A percentile compares a stretch with the other conserved stretches of the same genome.
Conservation (phyloP, 2,113 vertebrate genomes). For the Cromileptes altivelis region DNA sequence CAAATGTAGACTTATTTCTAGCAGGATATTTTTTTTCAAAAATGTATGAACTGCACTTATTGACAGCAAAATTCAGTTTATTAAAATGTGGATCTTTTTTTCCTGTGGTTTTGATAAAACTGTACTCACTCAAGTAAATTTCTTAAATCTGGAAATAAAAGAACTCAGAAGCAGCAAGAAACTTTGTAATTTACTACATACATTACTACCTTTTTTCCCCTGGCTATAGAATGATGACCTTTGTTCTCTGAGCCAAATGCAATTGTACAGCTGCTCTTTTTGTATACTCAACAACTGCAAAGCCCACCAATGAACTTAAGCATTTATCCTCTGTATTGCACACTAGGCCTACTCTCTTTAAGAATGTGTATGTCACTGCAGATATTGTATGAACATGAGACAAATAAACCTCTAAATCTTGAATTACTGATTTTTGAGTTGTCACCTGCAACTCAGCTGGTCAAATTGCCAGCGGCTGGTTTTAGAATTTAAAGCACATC, state of each 20-base stretch:
- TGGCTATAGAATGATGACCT: background rate
- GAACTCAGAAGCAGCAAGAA: background rate
- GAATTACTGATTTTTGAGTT: background rate
- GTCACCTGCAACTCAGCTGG: too few relatives aligned
- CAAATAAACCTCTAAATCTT: background rate
- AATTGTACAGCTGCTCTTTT: background rate
- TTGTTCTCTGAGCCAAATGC: background rate
- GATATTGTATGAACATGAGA: background rate
- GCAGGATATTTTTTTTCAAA: background rate
- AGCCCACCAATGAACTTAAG: background rate
- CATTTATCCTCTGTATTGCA: background rate
- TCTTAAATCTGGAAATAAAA: background rate
- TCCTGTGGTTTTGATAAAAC: background rate
- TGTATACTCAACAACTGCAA: background rate
- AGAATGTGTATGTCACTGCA: background rate
- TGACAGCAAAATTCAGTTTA: background rate
- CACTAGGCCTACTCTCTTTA: background rate
- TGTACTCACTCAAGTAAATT: background rate
- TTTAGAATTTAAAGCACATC: too few relatives aligned
- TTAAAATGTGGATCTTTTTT: background rate
- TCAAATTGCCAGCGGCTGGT: too few relatives aligned
- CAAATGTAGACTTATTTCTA: background rate
- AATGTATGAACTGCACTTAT: background rate
- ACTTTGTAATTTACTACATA: background rate
- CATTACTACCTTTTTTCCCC: background rate